phyloP scores from a whole-genome alignment of 2,113 vertebrate species.

The Apteryx mantelli region DNA sequence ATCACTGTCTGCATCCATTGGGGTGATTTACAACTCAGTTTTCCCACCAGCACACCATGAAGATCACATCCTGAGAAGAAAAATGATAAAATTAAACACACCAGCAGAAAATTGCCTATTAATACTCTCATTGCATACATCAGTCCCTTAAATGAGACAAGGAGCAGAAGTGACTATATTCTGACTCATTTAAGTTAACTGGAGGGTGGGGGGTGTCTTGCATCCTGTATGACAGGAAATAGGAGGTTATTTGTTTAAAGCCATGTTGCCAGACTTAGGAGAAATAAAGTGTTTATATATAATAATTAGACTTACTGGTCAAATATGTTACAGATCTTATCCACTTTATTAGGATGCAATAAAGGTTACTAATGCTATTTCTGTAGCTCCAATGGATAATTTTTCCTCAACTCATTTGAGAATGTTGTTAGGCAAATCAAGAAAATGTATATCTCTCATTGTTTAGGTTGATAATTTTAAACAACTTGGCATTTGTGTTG shows the following conservation, averaged over 20 bases:
- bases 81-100: slow-evolving; percentile 43
- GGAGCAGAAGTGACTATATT: neutral
- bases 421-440: slow-evolving; percentile 17
- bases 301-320: neutral
- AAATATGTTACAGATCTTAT: neutral
- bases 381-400: neutral
- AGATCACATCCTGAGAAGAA: slow-evolving; percentile 79
- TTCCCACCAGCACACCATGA: slow-evolving; percentile 76
- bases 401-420: neutral
- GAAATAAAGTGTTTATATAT: neutral
- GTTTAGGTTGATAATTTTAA: neutral
- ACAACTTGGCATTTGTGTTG: neutral
- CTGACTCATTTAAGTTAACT: neutral
- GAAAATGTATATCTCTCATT: slow-evolving; percentile 17
- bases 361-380: slow-evolving; percentile 3
- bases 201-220: neutral
- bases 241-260: neutral
- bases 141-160: neutral
- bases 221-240: neutral
- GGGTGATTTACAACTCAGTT: slow-evolving; percentile 80
- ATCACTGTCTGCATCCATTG: slow-evolving; percentile 96
- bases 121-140: neutral
- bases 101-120: neutral
- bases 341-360: neutral
- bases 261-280: neutral